Conservation (phyloP, 2,888 invertebrate species). For the Arctia plantaginis region DNA sequence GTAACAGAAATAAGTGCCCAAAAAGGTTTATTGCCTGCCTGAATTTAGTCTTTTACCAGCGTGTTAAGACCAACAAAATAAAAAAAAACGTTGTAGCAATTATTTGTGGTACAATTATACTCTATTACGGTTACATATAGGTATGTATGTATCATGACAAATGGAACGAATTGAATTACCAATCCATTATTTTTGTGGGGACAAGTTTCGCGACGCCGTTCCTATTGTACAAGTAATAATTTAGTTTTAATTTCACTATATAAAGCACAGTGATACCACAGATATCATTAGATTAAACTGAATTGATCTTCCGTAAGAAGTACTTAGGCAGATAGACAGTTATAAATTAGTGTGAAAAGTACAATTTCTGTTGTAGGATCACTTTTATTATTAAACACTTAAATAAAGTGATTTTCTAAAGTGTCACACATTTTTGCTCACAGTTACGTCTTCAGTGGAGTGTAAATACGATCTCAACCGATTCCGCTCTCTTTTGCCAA, state of each 20-base stretch:
- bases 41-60: background rate
- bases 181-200: background rate
- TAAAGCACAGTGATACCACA: background rate
- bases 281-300: background rate
- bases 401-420: no score
- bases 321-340: background rate
- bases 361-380: background rate
- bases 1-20: background rate
- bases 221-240: background rate
- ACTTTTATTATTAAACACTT: background rate
- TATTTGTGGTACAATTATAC: background rate
- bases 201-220: background rate
- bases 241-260: background rate
- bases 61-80: background rate
- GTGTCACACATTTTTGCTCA: background rate
- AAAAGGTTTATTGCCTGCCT: background rate
- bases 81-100: background rate
- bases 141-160: background rate
- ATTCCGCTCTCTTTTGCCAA: background rate
- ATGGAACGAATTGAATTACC: background rate
- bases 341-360: background rate
- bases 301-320: background rate
- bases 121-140: background rate
- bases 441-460: background rate
- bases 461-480: background rate